These are phyloP conservation scores for Ianthella basta DNA, from an alignment of 37 sponge, comb jelly and placozoan genomes.

Conservation along the genomic window DNA sequence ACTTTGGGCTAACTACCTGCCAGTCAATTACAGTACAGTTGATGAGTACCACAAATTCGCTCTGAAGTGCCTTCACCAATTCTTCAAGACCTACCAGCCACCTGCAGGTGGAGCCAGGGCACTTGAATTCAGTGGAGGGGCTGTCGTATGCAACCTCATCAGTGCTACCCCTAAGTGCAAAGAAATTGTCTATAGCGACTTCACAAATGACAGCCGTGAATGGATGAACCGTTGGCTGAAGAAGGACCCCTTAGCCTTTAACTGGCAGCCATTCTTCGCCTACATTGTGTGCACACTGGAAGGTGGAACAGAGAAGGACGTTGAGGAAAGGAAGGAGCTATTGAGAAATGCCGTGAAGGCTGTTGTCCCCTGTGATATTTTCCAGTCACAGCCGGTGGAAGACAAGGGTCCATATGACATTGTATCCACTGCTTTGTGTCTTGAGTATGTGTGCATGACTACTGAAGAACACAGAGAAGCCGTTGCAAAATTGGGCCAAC, in stretches of 20 bases:
- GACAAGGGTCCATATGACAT: slow-evolving; percentile 41
- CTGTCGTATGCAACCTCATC: slow-evolving; percentile 5
- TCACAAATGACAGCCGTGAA: slow-evolving; percentile 69
- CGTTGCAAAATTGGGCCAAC: not conserved
- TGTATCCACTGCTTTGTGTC: slow-evolving; percentile 5
- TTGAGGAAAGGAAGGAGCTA: not conserved
- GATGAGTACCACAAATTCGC: no score
- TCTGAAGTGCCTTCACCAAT: no score
- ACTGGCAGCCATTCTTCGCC: slow-evolving; percentile 39
- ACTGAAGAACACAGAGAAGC: slow-evolving; percentile 25
- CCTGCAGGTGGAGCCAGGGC: slow-evolving; percentile 18
- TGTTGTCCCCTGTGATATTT: slow-evolving; percentile 49
- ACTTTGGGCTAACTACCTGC: no score
- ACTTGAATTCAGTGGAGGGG: slow-evolving; percentile 47
- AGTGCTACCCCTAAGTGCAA: slow-evolving; percentile 37
- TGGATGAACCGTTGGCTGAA: slow-evolving; percentile 57
- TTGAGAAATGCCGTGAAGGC: slow-evolving; percentile 43
- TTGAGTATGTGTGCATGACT: not conserved
- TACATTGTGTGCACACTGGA: slow-evolving; percentile 45
- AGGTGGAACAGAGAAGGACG: slow-evolving; percentile 7
- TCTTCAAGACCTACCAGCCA: not conserved
- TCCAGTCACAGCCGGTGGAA: slow-evolving; percentile 22
- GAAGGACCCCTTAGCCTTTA: slow-evolving; percentile 28
- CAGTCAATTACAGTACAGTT: no score
- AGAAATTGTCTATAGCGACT: slow-evolving; percentile 54